A percentile compares a stretch with the other conserved stretches of the same genome.
Conservation (phyloP, 2,797 vertebrate genomes). For the Capromys pilorides region DNA sequence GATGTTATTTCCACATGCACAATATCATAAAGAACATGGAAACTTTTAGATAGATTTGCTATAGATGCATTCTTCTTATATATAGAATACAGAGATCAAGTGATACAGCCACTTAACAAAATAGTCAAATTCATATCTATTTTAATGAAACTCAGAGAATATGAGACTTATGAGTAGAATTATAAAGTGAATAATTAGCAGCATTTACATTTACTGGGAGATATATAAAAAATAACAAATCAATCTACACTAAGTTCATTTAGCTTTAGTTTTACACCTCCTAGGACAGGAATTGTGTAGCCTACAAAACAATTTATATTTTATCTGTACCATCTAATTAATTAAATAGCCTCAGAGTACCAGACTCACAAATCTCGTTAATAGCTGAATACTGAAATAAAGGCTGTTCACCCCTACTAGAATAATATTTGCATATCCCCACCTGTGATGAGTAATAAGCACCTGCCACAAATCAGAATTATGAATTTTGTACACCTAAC, state of each 20-base stretch:
- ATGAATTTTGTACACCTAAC: conserved; percentile 91
- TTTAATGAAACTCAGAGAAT: conserved; percentile 73
- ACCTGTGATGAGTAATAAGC: conserved; percentile 93
- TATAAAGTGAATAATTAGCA: conserved; percentile 74
- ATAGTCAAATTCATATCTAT: conserved; percentile 73
- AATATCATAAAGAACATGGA: conserved; percentile 6
- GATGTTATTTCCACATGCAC: not conserved
- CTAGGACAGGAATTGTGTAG: conserved; percentile 85
- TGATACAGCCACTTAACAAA: conserved; percentile 73
- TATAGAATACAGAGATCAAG: conserved; percentile 51
- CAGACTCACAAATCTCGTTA: conserved; percentile 91
- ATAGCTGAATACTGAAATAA: conserved; percentile 90
- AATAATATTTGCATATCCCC: conserved; percentile 93
- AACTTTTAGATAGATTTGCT: not conserved
- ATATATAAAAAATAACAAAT: conserved; percentile 78
- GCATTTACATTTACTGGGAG: conserved; percentile 70
- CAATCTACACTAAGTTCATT: conserved; percentile 82
- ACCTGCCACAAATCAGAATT: conserved; percentile 93
- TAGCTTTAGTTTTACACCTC: conserved; percentile 84
- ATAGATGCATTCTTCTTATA: conserved; percentile 6
- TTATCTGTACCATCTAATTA: conserved; percentile 91
- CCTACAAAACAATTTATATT: conserved; percentile 89
- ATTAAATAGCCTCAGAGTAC: conserved; percentile 91
- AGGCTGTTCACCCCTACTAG: conserved; percentile 89
- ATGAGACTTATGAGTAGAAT: conserved; percentile 64